A percentile compares a stretch with the other conserved stretches of the same genome.
These are phyloP conservation scores for Sebastes diploproa DNA, from an alignment of 2,797 vertebrate genomes.

Conservation along the genomic window DNA sequence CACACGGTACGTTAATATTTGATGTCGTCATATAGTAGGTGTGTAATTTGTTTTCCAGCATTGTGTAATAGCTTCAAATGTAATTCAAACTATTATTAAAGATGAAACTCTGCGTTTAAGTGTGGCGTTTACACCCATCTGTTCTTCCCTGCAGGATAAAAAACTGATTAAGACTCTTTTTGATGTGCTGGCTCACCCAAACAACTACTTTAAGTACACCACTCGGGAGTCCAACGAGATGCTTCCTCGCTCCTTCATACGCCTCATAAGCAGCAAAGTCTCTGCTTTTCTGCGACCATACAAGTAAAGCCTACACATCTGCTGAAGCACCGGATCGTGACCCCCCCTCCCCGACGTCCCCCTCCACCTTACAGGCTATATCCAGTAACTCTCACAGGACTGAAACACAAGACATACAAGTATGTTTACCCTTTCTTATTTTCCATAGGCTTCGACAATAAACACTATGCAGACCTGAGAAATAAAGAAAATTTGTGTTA, in stretches of 20 bases:
- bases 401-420: conserved; percentile 53
- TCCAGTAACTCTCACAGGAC: conserved; percentile 62
- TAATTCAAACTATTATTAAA: neutral
- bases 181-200: conserved; percentile 96
- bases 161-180: conserved; percentile 99
- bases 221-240: conserved; percentile 98
- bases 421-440: conserved; percentile 51
- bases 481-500: conserved; percentile 47
- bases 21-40: neutral
- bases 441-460: conserved; percentile 69
- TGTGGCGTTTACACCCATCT: neutral
- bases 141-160: conserved; percentile 88
- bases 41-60: neutral
- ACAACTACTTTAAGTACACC: conserved; percentile 99
- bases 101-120: neutral
- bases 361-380: conserved; percentile 54
- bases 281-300: conserved; percentile 96
- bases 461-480: conserved; percentile 76
- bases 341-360: conserved; percentile 19
- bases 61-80: neutral
- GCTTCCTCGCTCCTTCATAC: conserved; percentile 98
- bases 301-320: conserved; percentile 85
- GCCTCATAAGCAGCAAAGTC: conserved; percentile 98
- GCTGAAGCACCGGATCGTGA: conserved; percentile 34
- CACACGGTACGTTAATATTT: neutral